Evolutionary conservation across 2,113 vertebrate species (phyloP), one percentile per base, ranked within the genome.

Genomic region (Scartelaos histophorus): DNA sequence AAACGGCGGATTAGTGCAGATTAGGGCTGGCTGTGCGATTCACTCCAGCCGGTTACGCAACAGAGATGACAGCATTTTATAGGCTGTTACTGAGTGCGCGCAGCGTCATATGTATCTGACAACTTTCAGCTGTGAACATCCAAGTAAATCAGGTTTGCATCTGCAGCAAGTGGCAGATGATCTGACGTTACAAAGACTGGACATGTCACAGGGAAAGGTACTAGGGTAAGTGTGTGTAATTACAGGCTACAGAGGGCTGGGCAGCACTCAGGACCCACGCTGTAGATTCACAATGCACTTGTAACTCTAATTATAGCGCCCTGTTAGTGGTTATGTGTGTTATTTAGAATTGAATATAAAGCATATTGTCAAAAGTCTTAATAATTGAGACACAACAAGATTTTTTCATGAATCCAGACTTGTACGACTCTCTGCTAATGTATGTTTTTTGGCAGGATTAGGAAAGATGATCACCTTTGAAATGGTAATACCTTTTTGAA

Each of bases 1-100:
- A 82, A 74, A 66, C 77, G 72, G 73, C 38, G 67, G 86, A 91
- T 92, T 89, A 92, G 80, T 73, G 74, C 74, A 84, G 90, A 92
- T 93, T 90, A 91, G 78, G 83, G 69, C 76, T 82, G 76, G 80
- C 86, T 89, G 80, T 90, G 83, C 90, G 88, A 92, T 89, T 92
- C 81, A 86, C 87, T 85, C 84, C 76, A 87, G 84, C 84, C 81
- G 22, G 76, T 92, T 91, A 90, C n/a, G 84, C 83, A 92, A 92
- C 84, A 73, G 54, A 45, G 74, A 86, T 87, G 84, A 81, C 77
- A 61, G 65, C 78, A 73, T 70, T 71, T 84, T 79, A 75, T 61
- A 69, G 73, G 76, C 76, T 85, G 78, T 81, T 69, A 56, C 80
- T 82, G 64, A 70, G 91, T 82, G 67, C 73, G 74, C 69, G 74